These are phyloP conservation scores for Sinocyclocheilus maitianheensis DNA, from an alignment of 2,113 vertebrate genomes.

Conservation along the genomic window DNA sequence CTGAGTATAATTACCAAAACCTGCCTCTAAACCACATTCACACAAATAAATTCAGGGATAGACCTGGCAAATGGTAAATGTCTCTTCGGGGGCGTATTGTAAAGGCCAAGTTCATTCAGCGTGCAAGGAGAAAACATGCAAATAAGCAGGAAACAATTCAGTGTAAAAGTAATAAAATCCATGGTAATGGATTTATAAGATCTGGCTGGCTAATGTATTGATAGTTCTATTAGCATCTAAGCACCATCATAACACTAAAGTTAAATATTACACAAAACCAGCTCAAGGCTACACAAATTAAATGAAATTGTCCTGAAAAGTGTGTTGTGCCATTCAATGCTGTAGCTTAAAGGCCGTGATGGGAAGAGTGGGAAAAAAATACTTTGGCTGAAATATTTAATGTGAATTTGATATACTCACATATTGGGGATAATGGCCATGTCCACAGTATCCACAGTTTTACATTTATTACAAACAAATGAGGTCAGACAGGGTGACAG, in stretches of 20 bases:
- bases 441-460: background rate
- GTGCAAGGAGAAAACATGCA: constrained; percentile 9
- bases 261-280: background rate
- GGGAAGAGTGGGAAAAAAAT: too few species aligned
- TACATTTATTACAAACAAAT: background rate
- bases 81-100: constrained; percentile 4
- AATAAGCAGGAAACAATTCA: constrained; percentile 8
- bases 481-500: constrained; percentile 2
- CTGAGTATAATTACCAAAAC: constrained; percentile 6
- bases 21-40: background rate
- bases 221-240: background rate
- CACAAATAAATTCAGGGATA: background rate
- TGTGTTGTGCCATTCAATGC: background rate
- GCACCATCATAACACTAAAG: background rate
- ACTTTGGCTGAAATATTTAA: background rate
- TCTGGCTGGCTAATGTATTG: background rate
- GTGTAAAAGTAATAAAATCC: background rate
- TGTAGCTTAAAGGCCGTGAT: background rate
- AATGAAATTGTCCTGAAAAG: background rate
- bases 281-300: background rate
- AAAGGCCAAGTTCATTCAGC: constrained; percentile 18
- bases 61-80: constrained; percentile 5
- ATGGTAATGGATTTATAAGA: background rate
- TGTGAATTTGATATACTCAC: background rate
- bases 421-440: background rate